Evolutionary conservation across 2,888 invertebrate genomes (phyloP), one percentile per base, ranked within the genome.

Genomic region (Melipona bicolor): DNA sequence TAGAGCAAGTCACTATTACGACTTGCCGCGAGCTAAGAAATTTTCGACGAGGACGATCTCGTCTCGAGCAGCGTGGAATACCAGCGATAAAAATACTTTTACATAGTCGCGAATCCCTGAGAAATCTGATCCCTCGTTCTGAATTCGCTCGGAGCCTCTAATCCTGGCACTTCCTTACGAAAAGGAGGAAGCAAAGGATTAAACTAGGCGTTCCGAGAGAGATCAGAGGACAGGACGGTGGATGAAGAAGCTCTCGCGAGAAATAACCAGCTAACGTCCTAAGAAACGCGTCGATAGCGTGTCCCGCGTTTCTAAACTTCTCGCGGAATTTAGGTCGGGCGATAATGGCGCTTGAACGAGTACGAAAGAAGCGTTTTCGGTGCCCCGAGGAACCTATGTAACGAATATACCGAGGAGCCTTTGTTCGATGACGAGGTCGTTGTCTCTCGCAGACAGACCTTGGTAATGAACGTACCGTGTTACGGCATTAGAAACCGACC

Each of bases 401-500:
- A 9, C 6, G 36, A 36, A 36, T 36, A 36, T 36, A 36, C 36
- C 0, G 36, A 5, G 36, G 36, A 36, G 5, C 5, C 36, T 71
- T 71, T 21, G 67, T 70, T 76, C n/a, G 50, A 49, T 11, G 32
- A 56, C 72, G 67, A 77, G 75, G 61, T 62, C 65, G 54, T 79
- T 64, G 71, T 71, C 79, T 73, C 68, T 64, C 19, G 11, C 43
- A 43, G 64, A 54, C 52, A 5, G 49, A 73, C 85, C 85, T 80
- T 71, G 85, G 50, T 74, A 79, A 80, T 77, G 84, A 84, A 67
- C 11, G 11, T 24, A 32, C 43, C 52, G 50, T 24, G 67, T 43
- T 36, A 52, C 64, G 70, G 43, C 74, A 80, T 87, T 88, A 88
- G 86, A 84, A 82, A 71, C 36, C 52, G 71, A 24, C 78, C 76